Conservation (phyloP, 1,140 invertebrate species). For the Penaeus vannamei region DNA sequence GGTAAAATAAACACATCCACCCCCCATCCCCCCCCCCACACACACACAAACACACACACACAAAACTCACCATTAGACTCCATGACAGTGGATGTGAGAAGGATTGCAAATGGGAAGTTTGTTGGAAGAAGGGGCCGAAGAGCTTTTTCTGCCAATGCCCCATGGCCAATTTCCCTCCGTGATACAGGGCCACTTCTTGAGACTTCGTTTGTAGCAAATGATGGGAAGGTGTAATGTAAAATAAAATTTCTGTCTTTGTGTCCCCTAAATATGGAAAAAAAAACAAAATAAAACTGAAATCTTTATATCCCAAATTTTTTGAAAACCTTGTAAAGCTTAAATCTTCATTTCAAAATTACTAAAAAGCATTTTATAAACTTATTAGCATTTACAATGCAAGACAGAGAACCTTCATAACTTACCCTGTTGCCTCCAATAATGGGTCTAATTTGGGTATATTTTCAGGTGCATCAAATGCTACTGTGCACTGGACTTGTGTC, state of each 20-base stretch:
- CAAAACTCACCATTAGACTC: conserved; percentile 95
- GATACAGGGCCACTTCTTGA: conserved; percentile 80
- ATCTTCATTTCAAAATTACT: background rate
- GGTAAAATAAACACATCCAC: background rate
- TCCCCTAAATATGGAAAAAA: conserved; percentile 78
- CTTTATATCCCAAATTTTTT: background rate
- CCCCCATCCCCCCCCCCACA: no score
- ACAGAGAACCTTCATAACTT: conserved; percentile 61
- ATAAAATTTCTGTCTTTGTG: conserved; percentile 98
- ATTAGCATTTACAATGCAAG: background rate
- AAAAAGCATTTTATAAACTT: background rate
- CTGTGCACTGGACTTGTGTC: conserved; percentile 96
- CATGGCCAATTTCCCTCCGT: conserved; percentile 90
- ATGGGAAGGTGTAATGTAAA: conserved; percentile 98
- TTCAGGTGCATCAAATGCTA: conserved; percentile 94
- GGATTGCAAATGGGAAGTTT: conserved; percentile 90
- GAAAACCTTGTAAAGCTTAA: background rate
- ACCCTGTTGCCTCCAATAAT: conserved; percentile 67
- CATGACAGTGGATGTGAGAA: conserved; percentile 94
- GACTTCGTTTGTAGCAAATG: conserved; percentile 96
- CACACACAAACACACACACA: conserved; percentile 49
- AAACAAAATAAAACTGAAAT: conserved; percentile 17
- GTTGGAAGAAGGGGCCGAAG: conserved; percentile 85
- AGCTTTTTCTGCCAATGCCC: conserved; percentile 93
- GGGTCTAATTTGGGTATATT: conserved; percentile 90